phyloP scores from a whole-genome alignment of 1,140 invertebrate genomes.

The Carposina sasakii region DNA sequence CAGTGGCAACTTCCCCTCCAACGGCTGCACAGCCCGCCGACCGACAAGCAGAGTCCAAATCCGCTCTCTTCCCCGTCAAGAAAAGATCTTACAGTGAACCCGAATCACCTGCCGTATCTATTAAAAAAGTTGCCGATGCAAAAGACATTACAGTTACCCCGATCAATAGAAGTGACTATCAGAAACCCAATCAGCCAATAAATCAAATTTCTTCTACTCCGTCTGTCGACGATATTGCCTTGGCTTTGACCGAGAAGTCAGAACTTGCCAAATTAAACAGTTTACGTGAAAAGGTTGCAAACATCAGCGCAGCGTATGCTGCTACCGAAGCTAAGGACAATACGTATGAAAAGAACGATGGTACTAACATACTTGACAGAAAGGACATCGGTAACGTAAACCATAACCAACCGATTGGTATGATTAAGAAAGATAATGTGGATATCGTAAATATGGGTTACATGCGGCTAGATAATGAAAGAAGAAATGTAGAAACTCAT shows the following conservation, averaged over 20 bases:
- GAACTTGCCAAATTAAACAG: constrained; percentile 45
- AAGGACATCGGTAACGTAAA: constrained; percentile 28
- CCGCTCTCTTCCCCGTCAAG: constrained; percentile 66
- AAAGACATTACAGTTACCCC: constrained; percentile 26
- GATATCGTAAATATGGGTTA: constrained; percentile 71
- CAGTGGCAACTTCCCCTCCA: constrained; percentile 18
- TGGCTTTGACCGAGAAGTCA: constrained; percentile 55
- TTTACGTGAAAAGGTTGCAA: constrained; percentile 37
- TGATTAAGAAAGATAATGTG: constrained; percentile 51
- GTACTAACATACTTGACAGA: constrained; percentile 31
- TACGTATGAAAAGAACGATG: constrained; percentile 30
- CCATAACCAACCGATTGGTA: constrained; percentile 33
- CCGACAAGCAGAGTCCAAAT: constrained; percentile 40
- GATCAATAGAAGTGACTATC: constrained; percentile 36
- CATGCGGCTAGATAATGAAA: constrained; percentile 44
- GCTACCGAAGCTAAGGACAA: constrained; percentile 35
- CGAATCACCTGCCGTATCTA: constrained; percentile 21
- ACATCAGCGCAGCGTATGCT: too few species aligned
- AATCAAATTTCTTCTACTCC: constrained; percentile 30
- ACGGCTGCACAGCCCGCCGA: constrained; percentile 16
- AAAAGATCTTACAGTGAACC: constrained; percentile 75
- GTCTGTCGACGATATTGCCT: constrained; percentile 54
- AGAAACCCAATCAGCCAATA: constrained; percentile 28
- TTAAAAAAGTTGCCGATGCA: constrained; percentile 29
- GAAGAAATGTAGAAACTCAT: constrained; percentile 32